phyloP scores from a whole-genome alignment of 2,888 invertebrate genomes.

The Scelioninae gen. 1 region DNA sequence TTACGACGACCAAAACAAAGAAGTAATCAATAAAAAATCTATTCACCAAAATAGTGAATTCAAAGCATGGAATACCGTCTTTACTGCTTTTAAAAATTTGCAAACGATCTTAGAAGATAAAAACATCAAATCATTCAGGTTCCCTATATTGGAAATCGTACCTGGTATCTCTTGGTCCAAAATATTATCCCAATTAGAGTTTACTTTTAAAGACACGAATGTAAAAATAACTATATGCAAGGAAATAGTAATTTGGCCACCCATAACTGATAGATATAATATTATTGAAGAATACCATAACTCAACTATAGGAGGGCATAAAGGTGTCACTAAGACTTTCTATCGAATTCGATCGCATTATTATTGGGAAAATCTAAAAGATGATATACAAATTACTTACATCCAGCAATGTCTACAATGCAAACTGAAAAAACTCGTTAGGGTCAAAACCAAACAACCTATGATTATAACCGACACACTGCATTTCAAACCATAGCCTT shows the following conservation, averaged over 20 bases:
- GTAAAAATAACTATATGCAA: constrained; percentile 10
- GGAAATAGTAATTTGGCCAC: constrained; percentile 16
- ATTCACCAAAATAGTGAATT: no score
- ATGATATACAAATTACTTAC: constrained; percentile 54
- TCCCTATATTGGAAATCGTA: background rate
- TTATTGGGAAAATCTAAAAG: no score
- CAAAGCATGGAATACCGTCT: constrained; percentile 15
- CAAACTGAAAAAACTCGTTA: no score
- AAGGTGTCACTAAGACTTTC: no score
- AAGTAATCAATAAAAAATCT: no score
- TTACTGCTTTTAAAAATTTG: no score
- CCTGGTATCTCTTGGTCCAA: constrained; percentile 1
- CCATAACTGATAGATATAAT: no score
- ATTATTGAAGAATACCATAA: no score
- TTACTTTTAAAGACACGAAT: background rate
- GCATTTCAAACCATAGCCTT: constrained; percentile 62
- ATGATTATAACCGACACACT: no score
- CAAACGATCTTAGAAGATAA: no score
- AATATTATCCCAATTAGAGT: background rate
- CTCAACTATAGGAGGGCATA: no score
- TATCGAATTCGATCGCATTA: background rate
- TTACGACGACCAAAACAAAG: background rate
- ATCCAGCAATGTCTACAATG: constrained; percentile 57
- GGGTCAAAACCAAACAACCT: no score
- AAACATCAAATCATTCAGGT: background rate